Conservation (phyloP, 2,888 invertebrate species). For the Rapana venosa region DNA sequence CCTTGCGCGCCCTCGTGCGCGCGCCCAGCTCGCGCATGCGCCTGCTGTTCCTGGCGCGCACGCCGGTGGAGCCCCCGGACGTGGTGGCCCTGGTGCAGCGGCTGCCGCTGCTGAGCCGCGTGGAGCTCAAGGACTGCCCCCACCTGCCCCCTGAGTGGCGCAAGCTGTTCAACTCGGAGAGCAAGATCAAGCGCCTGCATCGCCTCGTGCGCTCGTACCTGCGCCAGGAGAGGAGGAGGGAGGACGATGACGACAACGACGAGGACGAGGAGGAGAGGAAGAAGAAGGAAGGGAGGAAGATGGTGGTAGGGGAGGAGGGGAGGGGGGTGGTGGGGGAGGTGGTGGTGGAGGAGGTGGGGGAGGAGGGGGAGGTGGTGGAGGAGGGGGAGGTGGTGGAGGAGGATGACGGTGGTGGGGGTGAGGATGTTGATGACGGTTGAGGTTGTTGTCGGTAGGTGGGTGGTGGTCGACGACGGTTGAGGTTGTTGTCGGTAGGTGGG, state of each 20-base stretch:
- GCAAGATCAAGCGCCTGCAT: conserved; percentile 10
- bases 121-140: conserved; percentile 28
- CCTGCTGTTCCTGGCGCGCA: conserved; percentile 31
- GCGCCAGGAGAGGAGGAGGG: background rate
- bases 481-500: too few relatives aligned
- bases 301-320: background rate
- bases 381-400: background rate
- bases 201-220: conserved; percentile 4
- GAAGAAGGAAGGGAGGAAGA: background rate
- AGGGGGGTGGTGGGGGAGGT: background rate
- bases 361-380: background rate
- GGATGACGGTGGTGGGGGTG: background rate
- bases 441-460: too few relatives aligned
- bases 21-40: background rate
- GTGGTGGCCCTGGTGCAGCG: background rate
- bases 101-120: background rate
- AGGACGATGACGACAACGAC: background rate
- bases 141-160: conserved; percentile 20
- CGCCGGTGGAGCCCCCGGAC: background rate
- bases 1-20: conserved; percentile 37
- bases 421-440: background rate
- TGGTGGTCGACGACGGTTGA: too few relatives aligned
- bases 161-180: conserved; percentile 26
- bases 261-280: background rate
- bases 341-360: background rate